These are phyloP conservation scores for Geotrypetes seraphini DNA, from an alignment of 2,797 vertebrate species.

Conservation along the genomic window DNA sequence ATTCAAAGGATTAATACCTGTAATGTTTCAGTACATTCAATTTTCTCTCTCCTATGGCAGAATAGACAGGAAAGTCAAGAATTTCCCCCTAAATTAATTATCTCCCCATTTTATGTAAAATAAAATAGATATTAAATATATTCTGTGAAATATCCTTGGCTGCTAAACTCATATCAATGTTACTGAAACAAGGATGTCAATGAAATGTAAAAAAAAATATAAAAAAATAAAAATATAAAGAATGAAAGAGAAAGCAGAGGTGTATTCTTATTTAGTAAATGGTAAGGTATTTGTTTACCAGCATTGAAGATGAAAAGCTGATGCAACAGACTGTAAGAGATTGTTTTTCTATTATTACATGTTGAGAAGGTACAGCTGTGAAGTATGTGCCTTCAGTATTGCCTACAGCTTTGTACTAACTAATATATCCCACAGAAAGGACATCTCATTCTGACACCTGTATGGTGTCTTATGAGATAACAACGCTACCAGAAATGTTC, in stretches of 20 bases:
- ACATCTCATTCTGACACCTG: slow-evolving; percentile 19
- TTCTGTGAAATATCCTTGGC: background rate
- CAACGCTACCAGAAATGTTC: slow-evolving; percentile 1
- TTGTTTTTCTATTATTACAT: slow-evolving; percentile 15
- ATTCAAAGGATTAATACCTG: no score
- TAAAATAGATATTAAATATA: background rate
- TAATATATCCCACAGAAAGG: slow-evolving; percentile 20
- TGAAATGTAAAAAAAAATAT: no score
- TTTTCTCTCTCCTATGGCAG: no score
- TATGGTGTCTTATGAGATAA: slow-evolving; percentile 4
- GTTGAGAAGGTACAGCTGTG: slow-evolving; percentile 7
- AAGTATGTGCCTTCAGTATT: background rate
- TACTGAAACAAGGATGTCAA: no score
- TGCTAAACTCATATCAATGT: fast-evolving
- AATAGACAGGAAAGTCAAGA: no score
- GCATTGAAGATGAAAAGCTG: slow-evolving; percentile 18
- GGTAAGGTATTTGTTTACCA: slow-evolving; percentile 35
- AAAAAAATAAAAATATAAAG: no score
- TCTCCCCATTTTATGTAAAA: fast-evolving
- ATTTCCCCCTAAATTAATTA: no score
- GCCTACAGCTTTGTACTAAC: slow-evolving; percentile 32
- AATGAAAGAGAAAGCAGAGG: no score
- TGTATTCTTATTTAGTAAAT: no score
- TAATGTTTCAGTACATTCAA: no score
- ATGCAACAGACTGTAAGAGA: slow-evolving; percentile 40